These are phyloP conservation scores for Masnerella sp. DNA, from an alignment of 2,888 invertebrate genomes.

Conservation along the genomic window DNA sequence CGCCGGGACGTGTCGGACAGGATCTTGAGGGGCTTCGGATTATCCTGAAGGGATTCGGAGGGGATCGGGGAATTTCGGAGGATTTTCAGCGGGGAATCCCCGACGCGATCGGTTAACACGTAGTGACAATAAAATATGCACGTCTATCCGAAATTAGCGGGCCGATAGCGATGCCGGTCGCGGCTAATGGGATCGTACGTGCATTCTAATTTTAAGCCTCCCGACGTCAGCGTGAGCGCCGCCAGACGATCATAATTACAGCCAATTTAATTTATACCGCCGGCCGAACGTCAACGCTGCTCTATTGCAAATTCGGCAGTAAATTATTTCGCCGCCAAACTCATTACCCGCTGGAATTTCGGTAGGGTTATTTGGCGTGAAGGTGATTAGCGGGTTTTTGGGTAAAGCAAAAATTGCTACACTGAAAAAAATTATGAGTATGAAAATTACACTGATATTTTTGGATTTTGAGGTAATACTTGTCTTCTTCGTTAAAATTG, in stretches of 20 bases:
- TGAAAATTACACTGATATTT: no score
- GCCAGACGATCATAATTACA: conserved; percentile 57
- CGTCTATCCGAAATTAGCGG: conserved; percentile 44
- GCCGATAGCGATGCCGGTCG: conserved; percentile 35
- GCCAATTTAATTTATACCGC: conserved; percentile 56
- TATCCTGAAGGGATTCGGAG: no score
- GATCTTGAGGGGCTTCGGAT: conserved; percentile 64
- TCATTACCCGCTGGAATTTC: conserved; percentile 30
- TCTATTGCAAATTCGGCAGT: conserved; percentile 46
- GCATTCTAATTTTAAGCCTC: conserved; percentile 57
- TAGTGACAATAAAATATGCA: conserved; percentile 46
- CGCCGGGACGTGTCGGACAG: conserved; percentile 16
- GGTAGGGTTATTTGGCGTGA: no score
- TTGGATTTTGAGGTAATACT: no score
- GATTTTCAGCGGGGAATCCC: conserved; percentile 34
- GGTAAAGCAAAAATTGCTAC: no score
- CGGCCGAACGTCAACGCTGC: conserved; percentile 35
- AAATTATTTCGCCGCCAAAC: conserved; percentile 50
- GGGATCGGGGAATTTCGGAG: no score
- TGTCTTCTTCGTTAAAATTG: no score
- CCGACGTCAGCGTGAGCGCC: conserved; percentile 40
- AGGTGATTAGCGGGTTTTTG: no score
- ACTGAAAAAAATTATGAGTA: no score
- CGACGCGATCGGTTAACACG: conserved; percentile 56
- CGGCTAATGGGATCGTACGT: conserved; percentile 49